These are phyloP conservation scores for Leucozona laternaria DNA, from an alignment of 2,888 invertebrate genomes.

Conservation along the genomic window DNA sequence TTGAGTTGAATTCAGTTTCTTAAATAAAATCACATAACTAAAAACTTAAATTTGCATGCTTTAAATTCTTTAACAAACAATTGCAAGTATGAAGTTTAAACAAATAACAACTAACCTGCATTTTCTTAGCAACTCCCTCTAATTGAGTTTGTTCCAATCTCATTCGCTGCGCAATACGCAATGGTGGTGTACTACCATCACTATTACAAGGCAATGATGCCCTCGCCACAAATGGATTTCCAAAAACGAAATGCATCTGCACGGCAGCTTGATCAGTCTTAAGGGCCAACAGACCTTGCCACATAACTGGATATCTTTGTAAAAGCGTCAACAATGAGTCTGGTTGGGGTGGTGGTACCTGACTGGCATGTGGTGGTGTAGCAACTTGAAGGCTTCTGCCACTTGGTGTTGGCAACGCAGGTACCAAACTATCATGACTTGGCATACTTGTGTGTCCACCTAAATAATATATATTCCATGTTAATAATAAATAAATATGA, in stretches of 20 bases:
- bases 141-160: constrained; percentile 97
- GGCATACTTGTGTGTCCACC: constrained; percentile 77
- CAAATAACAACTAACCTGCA: constrained; percentile 89
- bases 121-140: constrained; percentile 97
- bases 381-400: constrained; percentile 81
- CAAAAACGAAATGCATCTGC: constrained; percentile 99
- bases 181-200: constrained; percentile 92
- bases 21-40: too few relatives aligned
- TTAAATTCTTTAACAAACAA: too few relatives aligned
- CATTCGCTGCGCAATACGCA: constrained; percentile 99
- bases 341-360: constrained; percentile 92
- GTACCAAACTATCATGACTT: constrained; percentile 79
- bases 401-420: constrained; percentile 78
- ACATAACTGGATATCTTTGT: constrained; percentile 97
- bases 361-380: constrained; percentile 89
- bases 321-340: constrained; percentile 92
- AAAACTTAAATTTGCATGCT: too few relatives aligned
- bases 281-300: constrained; percentile 97
- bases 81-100: too few relatives aligned
- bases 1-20: not conserved
- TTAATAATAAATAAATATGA: not conserved
- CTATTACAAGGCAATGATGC: constrained; percentile 93
- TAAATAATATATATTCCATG: not conserved
- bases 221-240: constrained; percentile 94
- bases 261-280: constrained; percentile 99